Evolutionary conservation across 2,797 vertebrate species (phyloP).

Genomic region (Epinephelus coioides): DNA sequence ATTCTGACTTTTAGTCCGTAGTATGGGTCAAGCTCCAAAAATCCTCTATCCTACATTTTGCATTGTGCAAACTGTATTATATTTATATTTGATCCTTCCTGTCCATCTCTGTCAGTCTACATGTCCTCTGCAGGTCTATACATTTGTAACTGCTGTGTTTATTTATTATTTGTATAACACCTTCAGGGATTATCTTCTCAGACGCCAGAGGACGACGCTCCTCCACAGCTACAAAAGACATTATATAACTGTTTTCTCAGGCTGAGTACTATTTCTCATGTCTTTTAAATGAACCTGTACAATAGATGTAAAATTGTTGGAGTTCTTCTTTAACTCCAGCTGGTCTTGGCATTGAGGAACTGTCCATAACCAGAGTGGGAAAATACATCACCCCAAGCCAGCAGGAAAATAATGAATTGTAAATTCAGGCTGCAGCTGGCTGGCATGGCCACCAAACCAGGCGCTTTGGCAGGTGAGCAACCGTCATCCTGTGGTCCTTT

Average conservation of each 20-base stretch:
- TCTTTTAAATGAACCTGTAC: neutral
- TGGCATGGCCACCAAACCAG: neutral
- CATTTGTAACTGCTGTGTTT: neutral
- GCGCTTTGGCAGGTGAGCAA: slow-evolving; percentile 15
- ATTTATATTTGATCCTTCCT: neutral
- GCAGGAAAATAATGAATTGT: slow-evolving; percentile 26
- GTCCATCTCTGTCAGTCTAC: neutral
- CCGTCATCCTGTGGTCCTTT: neutral
- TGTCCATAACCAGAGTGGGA: neutral
- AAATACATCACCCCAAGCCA: slow-evolving; percentile 7
- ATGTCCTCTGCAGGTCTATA: neutral
- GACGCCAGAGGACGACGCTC: neutral
- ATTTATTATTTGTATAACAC: neutral
- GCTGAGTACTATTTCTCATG: too few species aligned
- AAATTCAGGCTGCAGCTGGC: slow-evolving; percentile 21
- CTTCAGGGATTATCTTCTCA: neutral
- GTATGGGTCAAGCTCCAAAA: slow-evolving; percentile 1
- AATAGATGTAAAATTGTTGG: neutral
- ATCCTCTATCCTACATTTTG: neutral
- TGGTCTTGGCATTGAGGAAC: slow-evolving; percentile 11
- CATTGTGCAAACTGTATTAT: neutral
- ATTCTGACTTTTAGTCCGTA: neutral
- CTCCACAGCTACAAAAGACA: neutral
- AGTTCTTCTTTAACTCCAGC: neutral
- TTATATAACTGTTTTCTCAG: neutral